Evolutionary conservation across 2,888 invertebrate genomes (phyloP).

Genomic region (Leptinotarsa peninsularis): DNA sequence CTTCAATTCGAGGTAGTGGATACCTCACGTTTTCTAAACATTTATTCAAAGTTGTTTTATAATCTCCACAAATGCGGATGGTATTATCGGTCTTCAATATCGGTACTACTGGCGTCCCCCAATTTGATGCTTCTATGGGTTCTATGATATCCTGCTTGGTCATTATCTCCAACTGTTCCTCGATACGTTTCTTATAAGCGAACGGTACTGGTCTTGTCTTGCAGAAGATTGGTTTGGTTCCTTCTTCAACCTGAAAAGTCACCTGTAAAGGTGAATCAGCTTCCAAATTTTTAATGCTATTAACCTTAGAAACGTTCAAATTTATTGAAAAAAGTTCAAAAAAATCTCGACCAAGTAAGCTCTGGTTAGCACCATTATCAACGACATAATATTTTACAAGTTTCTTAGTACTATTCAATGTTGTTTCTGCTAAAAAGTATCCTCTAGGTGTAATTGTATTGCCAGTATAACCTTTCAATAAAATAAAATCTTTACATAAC

Average conservation of each 20-base stretch:
- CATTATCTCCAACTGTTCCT: not conserved
- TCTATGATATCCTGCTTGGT: slow-evolving; percentile 3
- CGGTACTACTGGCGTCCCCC: slow-evolving; percentile 28
- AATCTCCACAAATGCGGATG: slow-evolving; percentile 29
- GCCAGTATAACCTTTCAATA: slow-evolving; percentile 11
- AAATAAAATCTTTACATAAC: not conserved
- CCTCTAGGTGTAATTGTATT: not conserved
- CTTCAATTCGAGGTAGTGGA: slow-evolving; percentile 30
- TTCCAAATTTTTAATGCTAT: not conserved
- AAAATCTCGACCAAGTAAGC: slow-evolving; percentile 9
- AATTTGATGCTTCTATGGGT: slow-evolving; percentile 4
- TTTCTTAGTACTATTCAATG: not conserved
- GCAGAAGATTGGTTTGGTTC: slow-evolving; percentile 13
- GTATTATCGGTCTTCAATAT: slow-evolving; percentile 21
- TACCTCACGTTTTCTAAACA: slow-evolving; percentile 26
- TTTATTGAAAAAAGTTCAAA: not conserved
- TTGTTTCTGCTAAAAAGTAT: not conserved
- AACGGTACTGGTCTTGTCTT: slow-evolving; percentile 20
- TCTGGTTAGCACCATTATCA: not conserved
- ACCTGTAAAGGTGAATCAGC: not conserved
- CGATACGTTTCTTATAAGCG: slow-evolving; percentile 4
- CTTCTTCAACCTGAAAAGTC: not conserved
- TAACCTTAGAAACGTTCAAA: not conserved
- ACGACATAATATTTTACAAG: slow-evolving; percentile 17
- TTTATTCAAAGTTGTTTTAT: slow-evolving; percentile 26